Percentiles rank a stretch among this genome's conserved stretches.
These are phyloP conservation scores for Xenus cinereus DNA, from an alignment of 2,113 vertebrate genomes.

Conservation along the genomic window DNA sequence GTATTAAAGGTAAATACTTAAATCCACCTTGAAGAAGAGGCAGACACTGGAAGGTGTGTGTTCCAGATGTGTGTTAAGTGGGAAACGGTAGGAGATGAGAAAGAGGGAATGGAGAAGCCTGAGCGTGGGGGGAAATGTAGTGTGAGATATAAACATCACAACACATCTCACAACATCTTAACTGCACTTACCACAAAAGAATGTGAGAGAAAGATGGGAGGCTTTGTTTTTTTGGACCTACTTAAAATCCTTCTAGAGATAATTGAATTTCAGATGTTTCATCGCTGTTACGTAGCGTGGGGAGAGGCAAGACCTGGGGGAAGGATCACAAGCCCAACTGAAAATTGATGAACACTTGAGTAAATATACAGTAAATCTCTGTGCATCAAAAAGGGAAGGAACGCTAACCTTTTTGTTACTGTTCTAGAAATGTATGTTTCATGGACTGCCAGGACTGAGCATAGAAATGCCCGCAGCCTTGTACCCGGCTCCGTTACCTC, in stretches of 20 bases:
- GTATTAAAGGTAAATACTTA: constrained; percentile 83
- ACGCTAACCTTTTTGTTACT: background rate
- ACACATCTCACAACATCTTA: background rate
- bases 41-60: background rate
- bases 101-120: background rate
- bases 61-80: background rate
- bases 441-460: constrained; percentile 88
- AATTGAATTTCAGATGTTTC: background rate
- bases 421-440: constrained; percentile 90
- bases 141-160: background rate
- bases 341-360: background rate
- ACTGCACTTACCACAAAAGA: background rate
- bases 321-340: background rate
- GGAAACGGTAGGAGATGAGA: background rate
- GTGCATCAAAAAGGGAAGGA: background rate
- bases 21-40: background rate
- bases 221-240: background rate
- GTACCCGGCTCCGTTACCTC: constrained; percentile 88
- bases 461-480: constrained; percentile 86
- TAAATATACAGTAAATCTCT: background rate
- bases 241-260: background rate
- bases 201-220: background rate
- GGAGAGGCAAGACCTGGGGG: background rate
- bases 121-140: rapidly evolving
- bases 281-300: rapidly evolving